phyloP scores from a whole-genome alignment of 2,797 vertebrate species.

The Mustela erminea region DNA sequence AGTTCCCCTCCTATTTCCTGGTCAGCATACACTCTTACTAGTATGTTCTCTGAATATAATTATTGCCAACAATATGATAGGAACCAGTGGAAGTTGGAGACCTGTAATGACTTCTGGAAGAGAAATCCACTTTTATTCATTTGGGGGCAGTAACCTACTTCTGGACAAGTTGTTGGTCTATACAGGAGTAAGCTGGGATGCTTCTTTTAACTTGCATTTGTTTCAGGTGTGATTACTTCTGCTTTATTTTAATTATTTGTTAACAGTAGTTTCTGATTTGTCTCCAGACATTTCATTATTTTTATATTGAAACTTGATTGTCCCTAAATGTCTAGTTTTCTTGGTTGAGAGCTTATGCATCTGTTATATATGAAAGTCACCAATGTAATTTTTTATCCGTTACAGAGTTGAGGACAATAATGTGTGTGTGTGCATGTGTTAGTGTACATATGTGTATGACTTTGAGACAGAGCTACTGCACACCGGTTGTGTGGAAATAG shows the following conservation, averaged over 20 bases:
- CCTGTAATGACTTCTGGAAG: neutral
- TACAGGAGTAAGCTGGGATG: neutral
- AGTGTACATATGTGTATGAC: neutral
- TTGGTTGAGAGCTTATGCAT: neutral
- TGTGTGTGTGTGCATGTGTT: neutral
- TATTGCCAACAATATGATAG: neutral
- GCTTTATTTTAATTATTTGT: neutral
- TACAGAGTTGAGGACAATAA: neutral
- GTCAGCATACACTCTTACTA: neutral
- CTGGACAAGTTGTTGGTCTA: neutral
- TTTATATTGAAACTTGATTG: neutral
- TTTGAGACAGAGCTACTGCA: neutral
- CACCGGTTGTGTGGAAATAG: neutral
- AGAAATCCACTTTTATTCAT: neutral
- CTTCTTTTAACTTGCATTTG: neutral
- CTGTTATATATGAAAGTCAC: neutral
- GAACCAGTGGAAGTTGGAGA: neutral
- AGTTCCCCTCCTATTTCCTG: neutral
- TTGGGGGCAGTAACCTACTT: neutral
- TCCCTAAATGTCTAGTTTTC: neutral
- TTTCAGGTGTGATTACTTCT: neutral
- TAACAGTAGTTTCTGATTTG: neutral
- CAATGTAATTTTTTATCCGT: neutral
- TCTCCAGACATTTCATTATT: slow-evolving; percentile 17
- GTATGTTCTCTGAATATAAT: neutral